These are phyloP conservation scores for Chionis minor DNA, from an alignment of 2,113 vertebrate species.

Conservation along the genomic window DNA sequence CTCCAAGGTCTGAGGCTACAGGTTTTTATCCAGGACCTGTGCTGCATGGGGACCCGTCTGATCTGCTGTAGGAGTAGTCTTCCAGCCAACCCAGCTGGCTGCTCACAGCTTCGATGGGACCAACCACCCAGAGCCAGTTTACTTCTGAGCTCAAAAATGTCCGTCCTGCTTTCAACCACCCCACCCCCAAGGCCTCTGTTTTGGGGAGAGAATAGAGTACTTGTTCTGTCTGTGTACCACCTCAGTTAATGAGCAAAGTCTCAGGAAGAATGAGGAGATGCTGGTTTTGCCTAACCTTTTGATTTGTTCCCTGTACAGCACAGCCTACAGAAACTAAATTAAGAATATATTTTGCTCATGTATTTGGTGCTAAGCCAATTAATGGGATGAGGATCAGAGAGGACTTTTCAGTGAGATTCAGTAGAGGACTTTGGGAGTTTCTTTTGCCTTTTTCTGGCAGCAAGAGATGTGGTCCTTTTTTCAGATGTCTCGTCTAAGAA, in stretches of 20 bases:
- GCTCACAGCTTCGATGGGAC: neutral
- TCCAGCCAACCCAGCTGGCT: neutral
- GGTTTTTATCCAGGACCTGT: neutral
- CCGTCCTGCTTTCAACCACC: neutral
- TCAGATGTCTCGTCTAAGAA: neutral
- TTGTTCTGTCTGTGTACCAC: neutral
- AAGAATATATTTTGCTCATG: neutral
- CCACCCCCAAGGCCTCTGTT: too few relatives aligned
- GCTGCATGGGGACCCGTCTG: neutral
- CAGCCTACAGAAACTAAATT: neutral
- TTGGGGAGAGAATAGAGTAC: fast-evolving
- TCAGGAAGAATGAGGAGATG: neutral
- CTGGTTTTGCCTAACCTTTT: neutral
- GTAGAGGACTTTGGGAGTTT: neutral
- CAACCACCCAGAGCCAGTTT: neutral
- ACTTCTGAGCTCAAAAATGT: neutral
- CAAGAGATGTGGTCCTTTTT: neutral
- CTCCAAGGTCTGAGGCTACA: neutral
- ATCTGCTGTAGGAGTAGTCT: neutral
- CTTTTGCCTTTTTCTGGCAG: neutral
- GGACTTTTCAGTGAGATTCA: neutral
- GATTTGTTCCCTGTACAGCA: neutral
- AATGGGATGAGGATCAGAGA: neutral
- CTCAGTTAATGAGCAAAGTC: neutral
- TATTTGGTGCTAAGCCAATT: neutral